Conservation (phyloP, 2,113 vertebrate species). For the Pogonocichla stellata region DNA sequence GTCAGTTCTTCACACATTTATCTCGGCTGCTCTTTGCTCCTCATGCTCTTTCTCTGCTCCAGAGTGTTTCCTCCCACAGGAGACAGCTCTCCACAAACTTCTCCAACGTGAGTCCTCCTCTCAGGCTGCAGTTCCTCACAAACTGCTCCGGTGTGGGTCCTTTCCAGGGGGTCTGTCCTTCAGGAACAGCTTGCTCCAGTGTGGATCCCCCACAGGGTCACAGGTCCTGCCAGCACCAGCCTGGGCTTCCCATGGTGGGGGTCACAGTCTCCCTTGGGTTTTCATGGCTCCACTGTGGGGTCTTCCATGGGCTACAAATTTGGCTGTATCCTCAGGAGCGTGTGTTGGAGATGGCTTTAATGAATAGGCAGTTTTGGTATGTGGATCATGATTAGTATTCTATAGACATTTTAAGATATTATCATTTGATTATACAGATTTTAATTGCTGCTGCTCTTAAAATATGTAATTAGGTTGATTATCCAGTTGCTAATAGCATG, state of each 20-base stretch:
- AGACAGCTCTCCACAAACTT: background rate
- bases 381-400: background rate
- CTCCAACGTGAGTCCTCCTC: background rate
- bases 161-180: background rate
- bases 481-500: background rate
- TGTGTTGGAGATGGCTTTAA: background rate
- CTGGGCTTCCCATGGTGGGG: background rate
- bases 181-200: background rate
- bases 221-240: background rate
- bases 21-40: background rate
- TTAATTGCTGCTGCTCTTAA: background rate
- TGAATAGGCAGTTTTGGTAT: background rate
- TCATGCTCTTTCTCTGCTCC: background rate
- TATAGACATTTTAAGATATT: background rate
- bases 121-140: background rate
- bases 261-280: background rate
- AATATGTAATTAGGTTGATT: background rate
- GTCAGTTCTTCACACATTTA: background rate
- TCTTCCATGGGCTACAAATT: background rate
- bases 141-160: background rate
- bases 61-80: background rate
- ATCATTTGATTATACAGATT: background rate
- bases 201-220: rapidly evolving
- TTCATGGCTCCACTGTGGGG: rapidly evolving
- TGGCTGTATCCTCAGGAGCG: background rate